Evolutionary conservation across 2,113 vertebrate genomes (phyloP), one percentile per base, ranked within the genome.

Genomic region (Megaceryle maxima): DNA sequence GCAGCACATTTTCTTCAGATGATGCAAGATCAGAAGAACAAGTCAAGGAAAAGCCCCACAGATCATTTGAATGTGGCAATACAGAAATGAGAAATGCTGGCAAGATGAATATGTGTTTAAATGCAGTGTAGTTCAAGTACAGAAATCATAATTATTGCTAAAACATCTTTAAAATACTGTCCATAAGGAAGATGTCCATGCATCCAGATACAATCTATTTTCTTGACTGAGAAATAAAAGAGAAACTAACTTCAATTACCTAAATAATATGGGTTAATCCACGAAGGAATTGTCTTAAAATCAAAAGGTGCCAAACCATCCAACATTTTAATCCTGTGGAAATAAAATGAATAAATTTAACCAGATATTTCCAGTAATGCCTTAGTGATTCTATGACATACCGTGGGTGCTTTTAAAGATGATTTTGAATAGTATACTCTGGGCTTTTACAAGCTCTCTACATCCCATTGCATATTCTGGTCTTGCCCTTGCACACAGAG

Each of bases 251-350:
- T 70, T 87, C 66, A 31, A 20, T 94, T 98, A 99, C 98, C 98
- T 97, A 99, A 97, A 94, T 99, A 99, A 94, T 98, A 98, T 39
- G 98, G 98, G 83, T 98, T 98, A 69, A 98, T 98, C 91, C 98
- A 98, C 17, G 97, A 95, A n/a, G 98, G 98, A 77, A 97, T 97
- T 28, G 98, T 99, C 97, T 98, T 99, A 94, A 99, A 99, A 96
- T 99, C 98, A 96, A 99, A 99, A 43, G 98, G 98, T 96, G 98
- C 98, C 81, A 98, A 95, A 87, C 98, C 97, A 75, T 99, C 98
- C 94, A 98, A 97, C 83, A 98, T 97, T 67, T 98, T 96, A 50
- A 98, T 95, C 97, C 99, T 99, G 96, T 78, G 88, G 35, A 80
- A 82, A 90, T 2, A 94, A 25, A 91, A 91, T 10, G 3, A 46